Percentiles rank a stretch among this genome's conserved stretches.
Conservation (phyloP, 2,888 invertebrate genomes). For the Ochropleura plecta region DNA sequence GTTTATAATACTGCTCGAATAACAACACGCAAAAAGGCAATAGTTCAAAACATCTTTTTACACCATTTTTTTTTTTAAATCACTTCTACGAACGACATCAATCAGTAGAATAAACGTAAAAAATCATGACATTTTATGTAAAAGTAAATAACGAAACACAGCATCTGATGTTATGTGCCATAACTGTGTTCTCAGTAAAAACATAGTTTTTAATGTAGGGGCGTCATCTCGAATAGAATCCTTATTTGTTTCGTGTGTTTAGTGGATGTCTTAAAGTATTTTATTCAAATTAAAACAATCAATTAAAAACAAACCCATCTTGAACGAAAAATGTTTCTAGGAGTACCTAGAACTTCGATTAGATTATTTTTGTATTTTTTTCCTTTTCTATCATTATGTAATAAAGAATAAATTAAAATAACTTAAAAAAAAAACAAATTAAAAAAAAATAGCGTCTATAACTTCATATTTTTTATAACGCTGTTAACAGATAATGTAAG, state of each 20-base stretch:
- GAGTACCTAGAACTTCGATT: neutral
- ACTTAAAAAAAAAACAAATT: too few relatives aligned
- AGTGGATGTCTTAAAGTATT: constrained; percentile 55
- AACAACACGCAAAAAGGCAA: neutral
- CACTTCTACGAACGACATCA: constrained; percentile 66
- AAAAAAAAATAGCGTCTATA: too few relatives aligned
- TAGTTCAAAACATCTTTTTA: neutral
- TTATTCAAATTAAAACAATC: constrained; percentile 3
- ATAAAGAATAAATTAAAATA: neutral
- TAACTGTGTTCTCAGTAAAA: constrained; percentile 81
- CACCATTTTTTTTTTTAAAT: constrained; percentile 26
- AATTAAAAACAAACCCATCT: neutral
- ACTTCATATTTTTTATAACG: too few relatives aligned
- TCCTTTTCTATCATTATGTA: neutral
- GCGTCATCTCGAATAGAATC: constrained; percentile 67
- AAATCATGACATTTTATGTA: constrained; percentile 80
- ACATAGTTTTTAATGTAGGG: constrained; percentile 70
- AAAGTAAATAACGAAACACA: constrained; percentile 68
- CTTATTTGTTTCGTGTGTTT: constrained; percentile 56
- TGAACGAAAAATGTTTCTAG: constrained; percentile 1
- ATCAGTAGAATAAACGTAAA: constrained; percentile 71
- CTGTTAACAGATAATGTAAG: too few relatives aligned
- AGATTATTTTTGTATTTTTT: neutral
- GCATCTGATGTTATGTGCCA: constrained; percentile 89
- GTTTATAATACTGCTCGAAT: constrained; percentile 8